Evolutionary conservation across 30 jellyfish, hydroid and myxozoan species (phyloP), one percentile per base, ranked within the genome.

Genomic region (Rhopilema esculentum): DNA sequence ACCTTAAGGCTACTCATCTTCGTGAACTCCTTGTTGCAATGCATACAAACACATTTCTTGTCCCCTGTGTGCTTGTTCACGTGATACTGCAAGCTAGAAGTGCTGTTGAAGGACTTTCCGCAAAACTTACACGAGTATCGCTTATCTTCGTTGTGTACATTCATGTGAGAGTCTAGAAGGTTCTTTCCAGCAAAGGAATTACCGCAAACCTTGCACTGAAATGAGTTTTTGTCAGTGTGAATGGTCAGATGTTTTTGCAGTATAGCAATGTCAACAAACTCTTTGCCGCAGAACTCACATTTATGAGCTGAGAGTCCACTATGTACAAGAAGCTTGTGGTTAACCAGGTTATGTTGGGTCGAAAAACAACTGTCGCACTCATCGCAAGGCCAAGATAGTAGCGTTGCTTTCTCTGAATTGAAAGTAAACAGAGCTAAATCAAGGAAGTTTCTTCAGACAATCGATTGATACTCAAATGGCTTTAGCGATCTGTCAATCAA

Each of bases 1-100:
- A 87, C 90, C 48, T 87, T 87, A 71, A 87, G 69, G 66, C 95
- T 87, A 80, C 95, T 87, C 87, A 70, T 77, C 62, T 87, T 77
- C 32, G 90, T 77, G 86, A 87, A 87, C 63, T 87, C 90, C 64
- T 87, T 87, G 24, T 77, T 79, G 86, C 95, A 87, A 31, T 66
- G 79, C 16, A 66, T 32, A 40, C 95, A 87, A 0, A 77, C 49
- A 40, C 87, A 79, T 68, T 87, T 77, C 74, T 77, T 77, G 17
- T 57, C 76, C 0, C 71, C 88, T 20, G 24, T 74, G 79, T 77
- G 95, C 33, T 68, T 87, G 63, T 28, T 67, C 74, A 48, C 69
- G 83, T 77, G 90, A 33, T 76, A 87, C 68, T 70, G 86, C 51
- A 77, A 74, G 57, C 90, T 87, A 4, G 95, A 68, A 26, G 80